Evolutionary conservation across 2,113 vertebrate species (phyloP).

Genomic region (Rhodinocichla rosea): DNA sequence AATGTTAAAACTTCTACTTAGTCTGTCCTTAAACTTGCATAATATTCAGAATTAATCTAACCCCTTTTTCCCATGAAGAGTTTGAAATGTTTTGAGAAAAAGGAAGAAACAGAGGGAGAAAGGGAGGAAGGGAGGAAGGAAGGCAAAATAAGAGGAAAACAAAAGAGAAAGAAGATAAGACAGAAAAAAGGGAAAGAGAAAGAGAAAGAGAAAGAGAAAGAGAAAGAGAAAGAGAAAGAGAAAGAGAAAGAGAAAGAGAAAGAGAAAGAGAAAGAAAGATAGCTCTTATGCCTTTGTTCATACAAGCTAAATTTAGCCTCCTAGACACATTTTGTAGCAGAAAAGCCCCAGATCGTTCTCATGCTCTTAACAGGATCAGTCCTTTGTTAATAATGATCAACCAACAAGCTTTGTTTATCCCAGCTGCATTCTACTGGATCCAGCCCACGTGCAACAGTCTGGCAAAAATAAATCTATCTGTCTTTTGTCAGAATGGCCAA

Average conservation of each 20-base stretch:
- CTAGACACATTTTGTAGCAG: not conserved
- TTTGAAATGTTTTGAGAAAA: not conserved
- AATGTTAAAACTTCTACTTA: not conserved
- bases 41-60: not conserved
- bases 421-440: not conserved
- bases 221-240: no score
- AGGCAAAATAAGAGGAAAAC: no score
- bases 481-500: not conserved
- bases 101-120: not conserved
- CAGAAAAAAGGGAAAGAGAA: no score
- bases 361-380: not conserved
- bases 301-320: not conserved
- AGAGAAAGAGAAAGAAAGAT: fast-evolving
- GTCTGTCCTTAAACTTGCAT: not conserved
- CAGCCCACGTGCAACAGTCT: not conserved
- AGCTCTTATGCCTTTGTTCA: fast-evolving
- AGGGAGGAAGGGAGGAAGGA: no score
- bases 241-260: fast-evolving
- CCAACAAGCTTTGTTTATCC: not conserved
- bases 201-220: no score
- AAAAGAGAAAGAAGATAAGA: not conserved
- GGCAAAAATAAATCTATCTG: not conserved
- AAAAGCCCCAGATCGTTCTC: not conserved
- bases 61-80: not conserved
- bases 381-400: not conserved